Conservation (phyloP, 2,797 vertebrate species). For the Spinus olivaceus region DNA sequence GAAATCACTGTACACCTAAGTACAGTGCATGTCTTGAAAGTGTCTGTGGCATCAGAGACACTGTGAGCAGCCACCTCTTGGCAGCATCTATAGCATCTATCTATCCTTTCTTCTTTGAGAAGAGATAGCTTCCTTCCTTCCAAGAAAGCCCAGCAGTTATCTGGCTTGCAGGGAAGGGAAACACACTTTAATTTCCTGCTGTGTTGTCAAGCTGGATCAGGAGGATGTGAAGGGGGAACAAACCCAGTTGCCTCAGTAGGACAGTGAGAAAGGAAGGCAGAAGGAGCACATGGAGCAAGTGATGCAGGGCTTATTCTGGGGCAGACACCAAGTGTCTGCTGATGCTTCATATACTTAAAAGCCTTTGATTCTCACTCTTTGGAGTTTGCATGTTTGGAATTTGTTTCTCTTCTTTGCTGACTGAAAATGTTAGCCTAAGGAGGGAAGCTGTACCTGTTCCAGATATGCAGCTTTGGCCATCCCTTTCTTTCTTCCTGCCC, state of each 20-base stretch:
- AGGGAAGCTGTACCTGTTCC: not conserved
- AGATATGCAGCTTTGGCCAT: not conserved
- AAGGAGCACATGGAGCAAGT: not conserved
- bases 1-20: not conserved
- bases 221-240: not conserved
- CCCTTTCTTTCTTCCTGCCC: not conserved
- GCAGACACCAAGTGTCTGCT: not conserved
- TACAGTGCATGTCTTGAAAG: not conserved
- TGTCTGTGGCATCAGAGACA: not conserved
- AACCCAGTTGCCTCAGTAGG: rapidly evolving
- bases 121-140: not conserved
- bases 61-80: not conserved
- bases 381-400: not conserved
- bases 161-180: not conserved
- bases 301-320: not conserved
- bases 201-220: not conserved
- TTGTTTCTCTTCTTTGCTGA: not conserved
- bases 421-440: not conserved
- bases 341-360: not conserved
- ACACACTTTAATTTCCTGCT: not conserved
- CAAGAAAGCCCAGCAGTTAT: not conserved
- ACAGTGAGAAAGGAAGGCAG: not conserved
- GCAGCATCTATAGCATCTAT: no score
- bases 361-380: not conserved
- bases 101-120: not conserved